phyloP scores from a whole-genome alignment of 2,888 invertebrate species.

The Ochropacha duplaris region DNA sequence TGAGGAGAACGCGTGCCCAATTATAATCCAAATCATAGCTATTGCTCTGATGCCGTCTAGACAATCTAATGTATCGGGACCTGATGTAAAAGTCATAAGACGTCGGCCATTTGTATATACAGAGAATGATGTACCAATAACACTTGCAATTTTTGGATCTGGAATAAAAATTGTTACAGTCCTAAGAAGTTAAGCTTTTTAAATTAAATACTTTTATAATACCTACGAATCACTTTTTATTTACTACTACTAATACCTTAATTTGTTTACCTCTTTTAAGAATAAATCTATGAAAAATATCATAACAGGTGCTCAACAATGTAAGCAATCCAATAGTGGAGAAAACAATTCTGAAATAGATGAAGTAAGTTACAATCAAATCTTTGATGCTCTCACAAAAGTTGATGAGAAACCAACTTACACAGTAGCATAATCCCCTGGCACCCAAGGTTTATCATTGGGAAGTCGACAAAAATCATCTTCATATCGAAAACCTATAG shows the following conservation, averaged over 20 bases:
- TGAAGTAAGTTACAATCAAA: not conserved
- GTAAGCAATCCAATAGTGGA: slow-evolving; percentile 37
- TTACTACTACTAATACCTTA: too few species aligned
- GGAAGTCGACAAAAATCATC: slow-evolving; percentile 60
- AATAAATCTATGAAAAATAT: slow-evolving; percentile 37
- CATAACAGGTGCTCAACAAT: slow-evolving; percentile 47
- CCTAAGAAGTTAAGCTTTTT: not conserved
- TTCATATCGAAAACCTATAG: slow-evolving; percentile 36
- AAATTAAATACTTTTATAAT: too few species aligned
- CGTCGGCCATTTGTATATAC: slow-evolving; percentile 57
- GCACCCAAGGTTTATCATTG: slow-evolving; percentile 63
- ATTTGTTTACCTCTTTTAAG: slow-evolving; percentile 38
- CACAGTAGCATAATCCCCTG: slow-evolving; percentile 48
- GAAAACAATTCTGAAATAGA: slow-evolving; percentile 17
- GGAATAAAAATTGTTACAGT: slow-evolving; percentile 13
- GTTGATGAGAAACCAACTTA: not conserved
- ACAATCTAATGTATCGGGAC: slow-evolving; percentile 50
- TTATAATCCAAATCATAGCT: slow-evolving; percentile 68
- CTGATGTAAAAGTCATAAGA: slow-evolving; percentile 42
- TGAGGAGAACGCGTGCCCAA: slow-evolving; percentile 48
- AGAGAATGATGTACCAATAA: slow-evolving; percentile 35
- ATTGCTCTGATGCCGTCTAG: slow-evolving; percentile 65
- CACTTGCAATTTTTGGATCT: slow-evolving; percentile 35
- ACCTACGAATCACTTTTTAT: too few species aligned
- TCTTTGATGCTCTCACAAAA: not conserved